Evolutionary conservation across 2,888 invertebrate genomes (phyloP), one percentile per base, ranked within the genome.

Genomic region (Balanococcus diminutus): DNA sequence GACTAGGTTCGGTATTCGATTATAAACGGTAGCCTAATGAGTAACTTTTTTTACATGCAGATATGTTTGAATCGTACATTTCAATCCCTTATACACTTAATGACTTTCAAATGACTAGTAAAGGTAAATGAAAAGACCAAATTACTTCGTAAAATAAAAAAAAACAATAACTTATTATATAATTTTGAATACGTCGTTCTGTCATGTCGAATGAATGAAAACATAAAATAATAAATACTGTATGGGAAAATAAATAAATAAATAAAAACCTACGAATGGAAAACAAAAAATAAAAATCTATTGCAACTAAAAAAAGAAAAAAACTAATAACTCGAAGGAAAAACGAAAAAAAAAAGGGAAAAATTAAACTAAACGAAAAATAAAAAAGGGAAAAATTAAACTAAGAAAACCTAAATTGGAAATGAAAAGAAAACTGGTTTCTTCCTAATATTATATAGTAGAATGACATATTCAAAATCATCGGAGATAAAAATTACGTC

Each of bases 101-200:
- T 79, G 32, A 79, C 75, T 79, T 79, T 79, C 32, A 84, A 84
- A 84, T 84, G 84, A 84, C 84, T 84, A 84, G 84, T 67, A 72
- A 32, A 67, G 84, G 25, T 84, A 84, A 61, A 84, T 84, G 42
- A 39, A 83, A 83, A 56, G 84, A 84, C 84, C 84, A 84, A 72
- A 72, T 72, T 28, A 84, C 39, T n/a, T 61, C 56, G 67, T 61
- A 36, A 25, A 84, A 67, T 22, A 84, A 84, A 72, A 84, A 32
- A 72, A 84, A 61, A 51, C 32, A 51, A 46, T 39, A 56, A 61
- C 22, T 42, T 51, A 31, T 46, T n/a, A 51, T n/a, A 56, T 36
- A 83, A 61, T 79, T 79, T 79, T 79, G 75, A 79, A 79, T 79
- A 79, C 36, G 75, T 79, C 75, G 75, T 79, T 79, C 75, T 22